These are phyloP conservation scores for Sylvia atricapilla DNA, from an alignment of 2,113 vertebrate genomes.

Conservation along the genomic window DNA sequence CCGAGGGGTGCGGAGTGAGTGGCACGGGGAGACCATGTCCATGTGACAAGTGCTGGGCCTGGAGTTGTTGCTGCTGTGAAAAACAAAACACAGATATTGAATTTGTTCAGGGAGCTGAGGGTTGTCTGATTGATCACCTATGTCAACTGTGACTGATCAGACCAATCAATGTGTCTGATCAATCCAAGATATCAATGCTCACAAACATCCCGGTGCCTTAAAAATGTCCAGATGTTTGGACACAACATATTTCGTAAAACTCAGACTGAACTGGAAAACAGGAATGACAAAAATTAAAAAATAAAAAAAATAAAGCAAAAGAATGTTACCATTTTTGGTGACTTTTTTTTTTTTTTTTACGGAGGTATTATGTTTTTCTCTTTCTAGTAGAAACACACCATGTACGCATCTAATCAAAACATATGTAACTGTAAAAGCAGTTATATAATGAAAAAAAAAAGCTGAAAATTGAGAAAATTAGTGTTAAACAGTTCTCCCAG, in stretches of 20 bases:
- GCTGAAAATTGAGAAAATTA: slow-evolving; percentile 79
- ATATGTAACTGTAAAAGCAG: slow-evolving; percentile 69
- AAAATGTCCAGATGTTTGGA: background rate
- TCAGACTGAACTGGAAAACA: background rate
- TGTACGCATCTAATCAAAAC: slow-evolving; percentile 66
- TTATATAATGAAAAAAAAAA: slow-evolving; percentile 56
- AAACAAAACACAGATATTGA: slow-evolving; percentile 80
- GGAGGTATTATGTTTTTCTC: slow-evolving; percentile 1
- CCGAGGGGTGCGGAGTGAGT: slow-evolving; percentile 81
- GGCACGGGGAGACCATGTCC: slow-evolving; percentile 84
- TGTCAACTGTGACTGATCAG: background rate
- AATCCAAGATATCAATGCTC: background rate
- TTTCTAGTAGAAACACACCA: background rate
- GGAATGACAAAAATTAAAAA: background rate
- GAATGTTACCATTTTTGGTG: background rate
- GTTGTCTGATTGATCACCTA: background rate
- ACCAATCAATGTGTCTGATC: background rate
- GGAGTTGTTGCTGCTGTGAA: slow-evolving; percentile 89
- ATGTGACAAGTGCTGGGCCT: slow-evolving; percentile 86
- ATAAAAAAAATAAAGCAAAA: background rate
- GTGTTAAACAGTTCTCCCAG: slow-evolving; percentile 77
- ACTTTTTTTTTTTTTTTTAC: background rate
- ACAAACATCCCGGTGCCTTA: background rate
- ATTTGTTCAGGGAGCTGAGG: slow-evolving; percentile 37
- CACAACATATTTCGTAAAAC: background rate